A percentile compares a stretch with the other conserved stretches of the same genome.
These are phyloP conservation scores for Nymphicus hollandicus DNA, from an alignment of 2,113 vertebrate genomes.

Conservation along the genomic window DNA sequence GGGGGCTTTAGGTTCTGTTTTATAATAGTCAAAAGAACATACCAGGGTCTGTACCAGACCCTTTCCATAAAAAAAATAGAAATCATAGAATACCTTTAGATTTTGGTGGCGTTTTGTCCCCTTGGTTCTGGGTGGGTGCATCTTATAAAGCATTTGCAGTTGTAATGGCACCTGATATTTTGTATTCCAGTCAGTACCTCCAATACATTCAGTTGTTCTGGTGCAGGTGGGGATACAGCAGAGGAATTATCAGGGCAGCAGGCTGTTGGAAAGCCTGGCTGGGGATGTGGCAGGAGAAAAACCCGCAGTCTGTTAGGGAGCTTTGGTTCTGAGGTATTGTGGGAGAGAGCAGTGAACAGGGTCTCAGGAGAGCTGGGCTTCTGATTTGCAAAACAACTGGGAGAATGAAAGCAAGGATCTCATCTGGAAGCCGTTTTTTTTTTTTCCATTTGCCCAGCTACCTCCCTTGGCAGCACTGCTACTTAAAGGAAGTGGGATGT, in stretches of 20 bases:
- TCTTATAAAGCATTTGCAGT: not conserved
- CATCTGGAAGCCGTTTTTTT: not conserved
- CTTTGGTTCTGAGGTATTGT: not conserved
- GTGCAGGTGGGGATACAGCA: not conserved
- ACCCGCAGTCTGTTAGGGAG: not conserved
- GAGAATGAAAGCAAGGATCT: not conserved
- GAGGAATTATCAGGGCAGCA: not conserved
- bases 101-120: not conserved
- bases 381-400: not conserved
- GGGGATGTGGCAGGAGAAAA: not conserved
- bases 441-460: not conserved
- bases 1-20: not conserved
- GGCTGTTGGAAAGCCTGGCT: not conserved
- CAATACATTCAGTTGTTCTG: not conserved
- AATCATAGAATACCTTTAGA: not conserved
- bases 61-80: slow-evolving; percentile 9
- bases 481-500: not conserved
- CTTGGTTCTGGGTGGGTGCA: not conserved
- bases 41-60: not conserved
- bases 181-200: not conserved
- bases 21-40: not conserved
- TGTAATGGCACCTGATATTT: not conserved
- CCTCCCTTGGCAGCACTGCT: not conserved
- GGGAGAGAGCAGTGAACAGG: not conserved
- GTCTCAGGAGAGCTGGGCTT: not conserved